Evolutionary conservation across 2,888 invertebrate genomes (phyloP), one percentile per base, ranked within the genome.

Genomic region (Eurytoma adleriae): DNA sequence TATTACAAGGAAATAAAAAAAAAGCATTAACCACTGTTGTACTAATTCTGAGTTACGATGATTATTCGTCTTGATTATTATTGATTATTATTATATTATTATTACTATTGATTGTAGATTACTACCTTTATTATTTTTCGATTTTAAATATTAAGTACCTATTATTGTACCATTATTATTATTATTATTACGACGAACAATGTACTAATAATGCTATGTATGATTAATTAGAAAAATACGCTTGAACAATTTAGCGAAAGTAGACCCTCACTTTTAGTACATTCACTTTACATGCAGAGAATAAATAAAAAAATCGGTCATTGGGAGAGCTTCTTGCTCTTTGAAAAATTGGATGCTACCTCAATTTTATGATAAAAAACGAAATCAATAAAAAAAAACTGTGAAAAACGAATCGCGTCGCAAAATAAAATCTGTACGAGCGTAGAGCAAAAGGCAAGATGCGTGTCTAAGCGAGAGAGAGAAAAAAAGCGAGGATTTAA

Each of bases 181-280:
- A 84, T 84, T 84, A 83, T 84, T 78, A 85, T 84, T 81, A 85
- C 83, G 84, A 85, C 83, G 77, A 84, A 84, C 83, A 86, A 87
- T 84, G 87, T 87, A 86, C 86, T 85, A 87, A 40, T 40, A 40
- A 87, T 83, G 85, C 85, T 87, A 86, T 84, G 85, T 87, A 87
- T 88, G 87, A 84, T 90, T 87, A 88, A 87, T 88, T 87, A 85
- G 85, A 85, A 10, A 67, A 67, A 82, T 86, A 85, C 86, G 86
- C 86, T 87, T 85, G 87, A 87, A 85, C 85, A 85, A 83, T 86
- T 40, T 88, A 86, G 84, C 84, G 87, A 86, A 89, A 88, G 90
- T 88, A 87, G 86, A 86, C 87, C 90, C 90, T 89, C 89, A 89
- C 89, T 87, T 87, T 87, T 87, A 88, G 87, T 88, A 87, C 84